phyloP scores from a whole-genome alignment of 2,888 invertebrate species.

The Melanargia galathea region DNA sequence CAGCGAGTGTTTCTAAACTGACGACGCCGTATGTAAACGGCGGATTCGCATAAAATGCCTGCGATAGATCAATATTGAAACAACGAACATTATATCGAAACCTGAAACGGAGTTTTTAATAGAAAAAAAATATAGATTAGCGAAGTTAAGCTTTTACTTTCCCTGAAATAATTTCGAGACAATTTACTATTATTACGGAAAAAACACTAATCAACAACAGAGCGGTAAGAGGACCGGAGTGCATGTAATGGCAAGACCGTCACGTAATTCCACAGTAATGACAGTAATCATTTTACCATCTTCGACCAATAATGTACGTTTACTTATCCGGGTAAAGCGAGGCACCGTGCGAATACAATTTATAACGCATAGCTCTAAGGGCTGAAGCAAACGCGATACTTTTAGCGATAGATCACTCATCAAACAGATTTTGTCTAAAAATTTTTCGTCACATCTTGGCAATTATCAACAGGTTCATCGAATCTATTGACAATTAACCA shows the following conservation, averaged over 20 bases:
- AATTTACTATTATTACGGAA: constrained; percentile 45
- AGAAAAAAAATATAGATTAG: background rate
- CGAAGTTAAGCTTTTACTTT: constrained; percentile 40
- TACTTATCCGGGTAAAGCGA: constrained; percentile 50
- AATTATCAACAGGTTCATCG: background rate
- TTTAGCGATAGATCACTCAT: background rate
- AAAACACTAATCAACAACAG: constrained; percentile 51
- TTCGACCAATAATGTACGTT: constrained; percentile 67
- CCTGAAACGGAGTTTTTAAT: background rate
- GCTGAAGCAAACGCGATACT: background rate
- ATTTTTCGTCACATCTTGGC: background rate
- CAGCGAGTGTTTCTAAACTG: too few relatives aligned
- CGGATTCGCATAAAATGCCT: too few relatives aligned
- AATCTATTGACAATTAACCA: too few relatives aligned
- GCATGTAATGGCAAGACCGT: constrained; percentile 60
- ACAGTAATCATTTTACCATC: constrained; percentile 79
- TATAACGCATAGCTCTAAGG: constrained; percentile 47
- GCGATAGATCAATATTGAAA: too few relatives aligned
- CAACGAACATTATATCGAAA: too few relatives aligned
- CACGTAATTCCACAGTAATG: constrained; percentile 72
- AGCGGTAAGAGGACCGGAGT: constrained; percentile 62
- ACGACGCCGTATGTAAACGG: too few relatives aligned
- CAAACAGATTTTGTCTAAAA: background rate
- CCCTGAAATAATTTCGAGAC: constrained; percentile 39
- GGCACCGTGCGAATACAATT: constrained; percentile 62